Conservation (phyloP, 2,888 invertebrate genomes). For the Leptura quadrifasciata region DNA sequence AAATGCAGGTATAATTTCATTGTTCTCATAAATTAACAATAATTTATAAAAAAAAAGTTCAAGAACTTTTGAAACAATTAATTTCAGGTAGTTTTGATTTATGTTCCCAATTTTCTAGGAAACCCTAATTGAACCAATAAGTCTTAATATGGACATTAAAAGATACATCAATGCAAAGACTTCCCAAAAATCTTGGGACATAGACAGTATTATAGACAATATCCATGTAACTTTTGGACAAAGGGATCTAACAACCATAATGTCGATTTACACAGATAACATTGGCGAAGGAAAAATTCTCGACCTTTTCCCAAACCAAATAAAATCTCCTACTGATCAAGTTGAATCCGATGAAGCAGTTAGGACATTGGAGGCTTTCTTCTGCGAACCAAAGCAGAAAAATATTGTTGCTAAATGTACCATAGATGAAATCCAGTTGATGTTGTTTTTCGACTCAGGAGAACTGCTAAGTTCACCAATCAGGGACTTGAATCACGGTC, state of each 20-base stretch:
- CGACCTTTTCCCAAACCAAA: conserved; percentile 70
- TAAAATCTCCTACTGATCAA: conserved; percentile 59
- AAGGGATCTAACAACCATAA: conserved; percentile 83
- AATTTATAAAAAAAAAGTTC: too few relatives aligned
- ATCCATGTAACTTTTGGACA: conserved; percentile 84
- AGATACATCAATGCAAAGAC: conserved; percentile 76
- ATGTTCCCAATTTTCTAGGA: conserved; percentile 74
- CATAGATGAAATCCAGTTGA: conserved; percentile 83
- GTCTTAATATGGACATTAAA: conserved; percentile 83
- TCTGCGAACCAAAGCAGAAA: conserved; percentile 81
- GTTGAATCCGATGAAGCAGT: conserved; percentile 72
- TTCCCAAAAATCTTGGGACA: conserved; percentile 74
- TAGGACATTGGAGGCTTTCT: conserved; percentile 84
- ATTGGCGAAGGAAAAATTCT: conserved; percentile 79
- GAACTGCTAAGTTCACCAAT: conserved; percentile 86
- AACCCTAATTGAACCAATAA: conserved; percentile 85
- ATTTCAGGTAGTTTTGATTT: neutral
- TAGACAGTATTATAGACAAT: conserved; percentile 81
- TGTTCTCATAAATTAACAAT: too few relatives aligned
- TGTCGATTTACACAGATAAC: conserved; percentile 85
- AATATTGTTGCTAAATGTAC: conserved; percentile 78
- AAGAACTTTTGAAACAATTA: too few relatives aligned
- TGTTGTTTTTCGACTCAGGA: conserved; percentile 84
- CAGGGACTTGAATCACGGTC: conserved; percentile 82
- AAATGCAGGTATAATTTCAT: conserved; percentile 79